Percentiles rank a stretch among this genome's conserved stretches.
Conservation (phyloP, 2,113 vertebrate species). For the Cinclus mexicanus region DNA sequence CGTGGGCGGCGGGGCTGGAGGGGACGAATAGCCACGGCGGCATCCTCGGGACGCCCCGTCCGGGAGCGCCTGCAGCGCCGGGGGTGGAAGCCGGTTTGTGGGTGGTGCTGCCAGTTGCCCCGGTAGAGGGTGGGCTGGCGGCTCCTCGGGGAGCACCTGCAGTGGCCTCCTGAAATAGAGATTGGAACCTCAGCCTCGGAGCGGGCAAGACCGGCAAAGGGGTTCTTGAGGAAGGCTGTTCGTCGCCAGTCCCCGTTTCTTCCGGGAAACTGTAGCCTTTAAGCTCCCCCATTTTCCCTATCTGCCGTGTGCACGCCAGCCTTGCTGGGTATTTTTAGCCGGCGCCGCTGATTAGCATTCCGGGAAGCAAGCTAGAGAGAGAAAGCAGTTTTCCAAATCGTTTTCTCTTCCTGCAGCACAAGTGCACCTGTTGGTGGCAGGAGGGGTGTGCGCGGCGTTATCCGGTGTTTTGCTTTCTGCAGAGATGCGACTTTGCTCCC, state of each 20-base stretch:
- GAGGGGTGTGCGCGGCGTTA: not conserved
- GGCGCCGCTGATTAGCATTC: conserved; percentile 44
- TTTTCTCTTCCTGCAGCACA: not conserved
- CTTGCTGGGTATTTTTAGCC: conserved; percentile 51
- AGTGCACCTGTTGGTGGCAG: not conserved
- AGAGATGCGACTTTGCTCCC: not conserved
- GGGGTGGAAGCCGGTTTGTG: not conserved
- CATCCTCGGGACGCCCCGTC: not conserved
- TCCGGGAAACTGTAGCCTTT: not conserved
- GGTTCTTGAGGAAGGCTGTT: not conserved
- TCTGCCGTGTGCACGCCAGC: not conserved
- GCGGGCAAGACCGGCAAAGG: not conserved
- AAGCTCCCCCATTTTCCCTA: conserved; percentile 4
- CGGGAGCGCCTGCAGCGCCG: not conserved
- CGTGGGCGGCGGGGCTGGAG: not conserved
- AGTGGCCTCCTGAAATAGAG: not conserved
- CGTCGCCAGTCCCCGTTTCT: not conserved
- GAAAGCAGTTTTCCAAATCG: not conserved
- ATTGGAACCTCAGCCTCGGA: not conserved
- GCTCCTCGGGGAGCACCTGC: not conserved
- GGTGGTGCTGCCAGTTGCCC: too few species aligned
- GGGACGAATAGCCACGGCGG: accelerated
- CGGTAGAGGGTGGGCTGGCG: not conserved
- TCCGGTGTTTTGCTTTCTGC: not conserved
- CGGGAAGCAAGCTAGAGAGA: not conserved